A percentile compares a stretch with the other conserved stretches of the same genome.
phyloP scores from a whole-genome alignment of 1,140 invertebrate genomes.

The Cotesia typhae region DNA sequence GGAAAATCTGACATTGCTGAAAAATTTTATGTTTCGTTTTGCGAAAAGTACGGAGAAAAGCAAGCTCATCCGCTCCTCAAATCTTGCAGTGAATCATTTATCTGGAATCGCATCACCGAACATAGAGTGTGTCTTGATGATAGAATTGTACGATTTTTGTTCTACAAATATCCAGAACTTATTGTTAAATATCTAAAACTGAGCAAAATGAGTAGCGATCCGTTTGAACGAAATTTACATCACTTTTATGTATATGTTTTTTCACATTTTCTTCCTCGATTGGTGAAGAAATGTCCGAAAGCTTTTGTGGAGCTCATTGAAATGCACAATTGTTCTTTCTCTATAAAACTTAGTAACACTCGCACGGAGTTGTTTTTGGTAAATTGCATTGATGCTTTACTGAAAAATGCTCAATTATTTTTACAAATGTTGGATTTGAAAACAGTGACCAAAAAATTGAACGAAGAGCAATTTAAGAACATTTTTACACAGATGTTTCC shows the following conservation, averaged over 20 bases:
- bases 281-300: conserved; percentile 6
- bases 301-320: conserved; percentile 16
- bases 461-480: conserved; percentile 41
- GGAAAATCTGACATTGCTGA: conserved; percentile 37
- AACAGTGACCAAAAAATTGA: conserved; percentile 39
- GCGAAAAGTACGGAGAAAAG: conserved; percentile 33
- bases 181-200: conserved; percentile 48
- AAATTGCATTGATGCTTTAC: conserved; percentile 21
- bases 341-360: conserved; percentile 40
- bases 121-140: conserved; percentile 30
- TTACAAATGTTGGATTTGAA: conserved; percentile 42
- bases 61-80: conserved; percentile 34
- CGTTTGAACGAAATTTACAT: not conserved
- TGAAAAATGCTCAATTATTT: conserved; percentile 2
- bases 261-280: not conserved
- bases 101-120: conserved; percentile 20
- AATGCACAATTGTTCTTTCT: conserved; percentile 12
- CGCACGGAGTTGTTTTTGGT: conserved; percentile 44
- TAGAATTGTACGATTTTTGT: conserved; percentile 37
- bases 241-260: not conserved
- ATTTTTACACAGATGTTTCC: conserved; percentile 49
- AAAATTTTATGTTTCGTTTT: conserved; percentile 41
- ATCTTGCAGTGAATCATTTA: conserved; percentile 15
- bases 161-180: conserved; percentile 44
- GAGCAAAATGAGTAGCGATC: not conserved